Base-by-base conservation (phyloP, 2,888 invertebrate species). In the Napeogenes inachia region DNA sequence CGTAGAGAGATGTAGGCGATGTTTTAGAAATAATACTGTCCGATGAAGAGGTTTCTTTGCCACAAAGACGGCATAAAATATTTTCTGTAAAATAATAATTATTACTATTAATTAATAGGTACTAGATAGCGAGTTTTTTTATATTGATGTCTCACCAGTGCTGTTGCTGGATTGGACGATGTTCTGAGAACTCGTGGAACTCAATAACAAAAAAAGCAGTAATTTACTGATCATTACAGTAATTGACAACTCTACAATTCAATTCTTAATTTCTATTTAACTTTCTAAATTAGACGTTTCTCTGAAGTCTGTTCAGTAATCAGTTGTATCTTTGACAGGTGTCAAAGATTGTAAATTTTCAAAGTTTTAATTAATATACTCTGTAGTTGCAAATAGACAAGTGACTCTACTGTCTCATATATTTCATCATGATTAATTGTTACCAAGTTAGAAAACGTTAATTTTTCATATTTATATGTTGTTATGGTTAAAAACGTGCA, bases 41-140 rank as follows among this genome's bases (percentile, higher is more conserved):
- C 4, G 76, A 74, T 47, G 72, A 73, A 35, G 82, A 71, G 33
- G 84, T 63, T 13, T 76, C 74, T 68, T 67, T 68, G 30, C 85
- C 86, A 75, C 87, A 87, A 62, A 63, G 67, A 55, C 85, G 82
- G 70, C 87, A 86, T 47, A 87, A 68, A 67, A 86, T 77, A 64
- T 70, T 66, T 38, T 79, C 85, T 84, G 81, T 50, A 30, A 67
- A 77, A 77, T 54, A 66, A 60, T 58, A 58, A 55, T 60, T 62
- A 60, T 33, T 45, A 35, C 21, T 21, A 21, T 21, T 62, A 61
- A 46, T 30, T 50, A 38, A 56, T 33, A 21, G 13, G 12, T 54
- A 13, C 6, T 13, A 33, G 21, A 58, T 47, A 47, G 12, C 2
- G 6, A 35, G 33, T 47, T 12, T 57, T 12, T 57, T 47, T 35